Base-by-base conservation (phyloP, 2,888 invertebrate genomes). In the Plebejus melissa region DNA sequence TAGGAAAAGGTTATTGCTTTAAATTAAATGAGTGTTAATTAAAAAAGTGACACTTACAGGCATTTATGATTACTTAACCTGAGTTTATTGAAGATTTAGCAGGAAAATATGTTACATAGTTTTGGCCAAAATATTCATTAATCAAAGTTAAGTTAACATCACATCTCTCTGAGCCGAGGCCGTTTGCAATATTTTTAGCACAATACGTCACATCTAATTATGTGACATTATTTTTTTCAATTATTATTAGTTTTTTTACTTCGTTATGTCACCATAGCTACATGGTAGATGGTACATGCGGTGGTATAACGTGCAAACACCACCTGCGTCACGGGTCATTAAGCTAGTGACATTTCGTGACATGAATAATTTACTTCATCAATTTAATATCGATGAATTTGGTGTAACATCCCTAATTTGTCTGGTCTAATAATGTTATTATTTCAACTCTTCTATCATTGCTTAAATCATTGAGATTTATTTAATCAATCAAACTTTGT, bases 261-360 rank as follows among this genome's bases (percentile, higher is more conserved):
- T 28, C 22, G 28, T 41, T 71, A 28, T 71, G 71, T 71, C 71
- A 71, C 71, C 46, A 22, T 41, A 41, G 70, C 22, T n/a, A n/a
- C n/a, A n/a, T n/a, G n/a, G n/a, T n/a, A n/a, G 22, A 71, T 46
- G 46, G 60, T 60, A 58, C 32, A 32, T 22, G 22, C 28, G n/a
- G 16, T 38, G 38, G 38, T n/a, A n/a, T 65, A 74, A 75, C 75
- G 54, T 70, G 70, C 57, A 11, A 50, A 57, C 54, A 6, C 28
- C 75, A 60, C 75, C 46, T 60, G 75, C 46, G 46, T 60, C 71
- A 76, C 46, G 72, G 60, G 60, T 46, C 76, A 76, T 76, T 76
- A 72, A 2, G 13, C 32, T n/a, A 46, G 71, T 60, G 76, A 72
- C 72, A 65, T 72, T 72, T 46, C 72, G 58, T 58, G 11, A 46